A percentile compares a stretch with the other conserved stretches of the same genome.
Evolutionary conservation across 2,888 invertebrate genomes (phyloP).

Genomic region (Mythimna ferrago): DNA sequence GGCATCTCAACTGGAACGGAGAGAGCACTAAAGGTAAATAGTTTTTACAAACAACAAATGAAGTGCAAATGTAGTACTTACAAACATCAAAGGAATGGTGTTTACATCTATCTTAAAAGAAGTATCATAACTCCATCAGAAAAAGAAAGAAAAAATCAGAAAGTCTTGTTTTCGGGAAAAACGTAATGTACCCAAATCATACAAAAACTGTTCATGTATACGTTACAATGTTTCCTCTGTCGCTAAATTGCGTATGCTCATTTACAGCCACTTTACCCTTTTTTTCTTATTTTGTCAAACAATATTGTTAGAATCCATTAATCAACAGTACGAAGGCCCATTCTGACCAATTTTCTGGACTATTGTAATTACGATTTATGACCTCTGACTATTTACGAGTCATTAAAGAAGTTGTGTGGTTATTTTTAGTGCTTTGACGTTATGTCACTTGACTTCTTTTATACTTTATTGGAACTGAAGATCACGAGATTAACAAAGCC

Average conservation of each 20-base stretch:
- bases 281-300: not conserved
- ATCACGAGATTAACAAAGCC: slow-evolving; percentile 28
- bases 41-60: no score
- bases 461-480: not conserved
- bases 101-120: not conserved
- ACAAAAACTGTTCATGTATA: not conserved
- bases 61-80: no score
- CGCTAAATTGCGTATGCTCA: not conserved
- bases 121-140: not conserved
- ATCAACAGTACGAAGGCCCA: slow-evolving; percentile 10
- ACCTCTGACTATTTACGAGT: slow-evolving; percentile 1
- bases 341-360: not conserved
- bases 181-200: no score
- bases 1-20: slow-evolving; percentile 98
- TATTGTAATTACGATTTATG: slow-evolving; percentile 33
- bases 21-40: slow-evolving; percentile 94
- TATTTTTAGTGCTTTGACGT: slow-evolving; percentile 43
- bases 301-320: not conserved
- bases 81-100: no score
- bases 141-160: no score
- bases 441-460: slow-evolving; percentile 49
- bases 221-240: no score
- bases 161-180: no score
- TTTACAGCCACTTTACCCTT: not conserved
- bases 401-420: slow-evolving; percentile 20